Percentiles rank a stretch among this genome's conserved stretches.
Evolutionary conservation across 2,888 invertebrate species (phyloP).

Genomic region (Theretra japonica): DNA sequence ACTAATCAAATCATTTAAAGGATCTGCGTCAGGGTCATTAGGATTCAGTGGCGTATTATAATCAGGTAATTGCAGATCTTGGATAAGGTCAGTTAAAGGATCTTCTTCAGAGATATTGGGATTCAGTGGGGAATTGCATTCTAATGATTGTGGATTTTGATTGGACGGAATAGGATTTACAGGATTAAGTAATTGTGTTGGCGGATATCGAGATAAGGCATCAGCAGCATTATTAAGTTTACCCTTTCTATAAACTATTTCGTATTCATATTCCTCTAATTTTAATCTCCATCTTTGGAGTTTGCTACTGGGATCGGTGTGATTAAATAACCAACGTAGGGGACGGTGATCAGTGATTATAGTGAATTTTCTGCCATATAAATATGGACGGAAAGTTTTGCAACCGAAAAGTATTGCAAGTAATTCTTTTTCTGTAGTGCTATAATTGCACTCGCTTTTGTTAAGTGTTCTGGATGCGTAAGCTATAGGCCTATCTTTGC

Average conservation of each 20-base stretch:
- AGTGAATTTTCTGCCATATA: slow-evolving; percentile 28
- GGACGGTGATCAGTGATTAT: slow-evolving; percentile 36
- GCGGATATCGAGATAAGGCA: not conserved
- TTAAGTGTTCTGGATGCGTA: slow-evolving; percentile 36
- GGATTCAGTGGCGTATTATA: too few relatives aligned
- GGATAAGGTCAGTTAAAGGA: too few relatives aligned
- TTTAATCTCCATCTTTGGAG: not conserved
- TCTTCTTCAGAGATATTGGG: too few relatives aligned
- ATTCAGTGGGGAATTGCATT: too few relatives aligned
- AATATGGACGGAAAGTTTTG: slow-evolving; percentile 34
- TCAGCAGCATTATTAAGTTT: not conserved
- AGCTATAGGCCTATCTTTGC: slow-evolving; percentile 35
- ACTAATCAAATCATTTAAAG: too few relatives aligned
- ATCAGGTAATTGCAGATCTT: too few relatives aligned
- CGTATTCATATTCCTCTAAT: not conserved
- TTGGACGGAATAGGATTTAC: too few relatives aligned
- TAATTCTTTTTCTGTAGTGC: slow-evolving; percentile 34
- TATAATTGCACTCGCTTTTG: slow-evolving; percentile 35
- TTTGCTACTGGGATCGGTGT: slow-evolving; percentile 32
- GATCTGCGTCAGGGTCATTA: too few relatives aligned
- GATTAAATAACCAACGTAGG: slow-evolving; percentile 35
- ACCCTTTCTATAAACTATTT: not conserved
- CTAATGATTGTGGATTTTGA: too few relatives aligned
- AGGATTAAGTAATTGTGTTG: too few relatives aligned
- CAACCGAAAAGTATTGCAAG: slow-evolving; percentile 34